Conservation (phyloP, 1,140 invertebrate species). For the Polypedilum vanderplanki region DNA sequence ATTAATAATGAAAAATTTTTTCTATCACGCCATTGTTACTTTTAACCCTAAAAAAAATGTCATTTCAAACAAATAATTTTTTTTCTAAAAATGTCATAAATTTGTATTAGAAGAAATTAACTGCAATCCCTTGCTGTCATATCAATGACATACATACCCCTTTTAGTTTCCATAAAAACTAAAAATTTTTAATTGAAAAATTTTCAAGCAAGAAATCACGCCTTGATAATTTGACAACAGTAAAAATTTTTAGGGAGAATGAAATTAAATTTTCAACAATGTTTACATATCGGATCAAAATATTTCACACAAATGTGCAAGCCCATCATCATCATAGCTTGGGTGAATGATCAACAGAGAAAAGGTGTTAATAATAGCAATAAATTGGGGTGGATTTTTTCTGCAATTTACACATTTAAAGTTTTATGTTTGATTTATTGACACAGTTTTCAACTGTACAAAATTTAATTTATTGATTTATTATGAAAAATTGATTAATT, state of each 20-base stretch:
- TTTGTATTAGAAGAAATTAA: slow-evolving; percentile 21
- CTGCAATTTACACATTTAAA: not conserved
- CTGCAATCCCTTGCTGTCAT: slow-evolving; percentile 1
- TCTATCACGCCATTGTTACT: not conserved
- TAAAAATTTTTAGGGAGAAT: not conserved
- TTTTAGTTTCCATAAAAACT: not conserved
- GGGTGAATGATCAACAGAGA: not conserved
- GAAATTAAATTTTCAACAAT: not conserved
- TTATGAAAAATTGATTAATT: not conserved
- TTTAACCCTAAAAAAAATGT: not conserved
- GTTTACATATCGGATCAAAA: slow-evolving; percentile 27
- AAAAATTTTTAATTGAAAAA: slow-evolving; percentile 12
- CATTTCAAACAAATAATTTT: slow-evolving; percentile 2
- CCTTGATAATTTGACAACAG: slow-evolving; percentile 15
- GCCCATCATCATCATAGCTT: not conserved
- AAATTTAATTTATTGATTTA: slow-evolving; percentile 2
- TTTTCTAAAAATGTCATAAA: slow-evolving; percentile 25
- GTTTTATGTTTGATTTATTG: slow-evolving; percentile 14
- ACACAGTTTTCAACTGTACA: not conserved
- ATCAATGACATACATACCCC: slow-evolving; percentile 1
- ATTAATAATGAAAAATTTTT: too few species aligned
- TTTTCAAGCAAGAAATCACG: slow-evolving; percentile 1
- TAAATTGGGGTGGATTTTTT: not conserved
- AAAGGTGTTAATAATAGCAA: slow-evolving; percentile 26
- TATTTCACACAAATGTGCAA: slow-evolving; percentile 13